Base-by-base conservation (phyloP, 2,113 vertebrate species). In the Falco punctatus region DNA sequence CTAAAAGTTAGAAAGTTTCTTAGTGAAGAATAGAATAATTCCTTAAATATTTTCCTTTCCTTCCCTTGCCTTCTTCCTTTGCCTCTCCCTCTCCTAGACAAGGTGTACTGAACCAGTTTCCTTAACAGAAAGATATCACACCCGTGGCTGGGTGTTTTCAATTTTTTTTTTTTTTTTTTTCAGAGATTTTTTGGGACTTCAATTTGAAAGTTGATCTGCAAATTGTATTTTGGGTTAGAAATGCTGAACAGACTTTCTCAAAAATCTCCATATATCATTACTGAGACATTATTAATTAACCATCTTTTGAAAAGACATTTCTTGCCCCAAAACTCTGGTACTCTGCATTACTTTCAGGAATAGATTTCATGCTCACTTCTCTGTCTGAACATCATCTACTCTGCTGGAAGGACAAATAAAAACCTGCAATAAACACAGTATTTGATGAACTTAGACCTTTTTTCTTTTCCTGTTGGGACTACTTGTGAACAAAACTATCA, bases 171-270 rank as follows among this genome's bases (percentile, higher is more conserved):
- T 90, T 92, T 92, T 90, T 92, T 90, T 77, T 70, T 32, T 91
- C 16, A 27, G 54, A 26, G 26, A 5, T n/a, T 35, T 91, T 87
- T 69, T 1, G 1, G 26, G 35, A 55, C 30, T 79, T 87, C 15
- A 38, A 6, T 86, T 94, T 94, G 58, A 90, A 84, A 73, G 51
- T 58, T 78, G 19, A 84, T 67, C 51, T 79, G 35, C 35, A 88
- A 93, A 73, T 42, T 49, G 59, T 54, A 49, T 67, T 96, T 93
- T 84, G 24, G 27, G 35, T 86, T 91, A 88, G 52, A 90, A 96
- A 59, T 38, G 22, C n/a, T 54, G 27, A 79, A 49, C 3, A 22
- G 30, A 46, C 55, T 81, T 94, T 81, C 61, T 77, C 48, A 86
- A 86, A 90, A 81, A 59, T 58, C 5, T 13, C 28, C 15, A 26